phyloP scores from a whole-genome alignment of 2,113 vertebrate genomes.

The Trematocara zebra region DNA sequence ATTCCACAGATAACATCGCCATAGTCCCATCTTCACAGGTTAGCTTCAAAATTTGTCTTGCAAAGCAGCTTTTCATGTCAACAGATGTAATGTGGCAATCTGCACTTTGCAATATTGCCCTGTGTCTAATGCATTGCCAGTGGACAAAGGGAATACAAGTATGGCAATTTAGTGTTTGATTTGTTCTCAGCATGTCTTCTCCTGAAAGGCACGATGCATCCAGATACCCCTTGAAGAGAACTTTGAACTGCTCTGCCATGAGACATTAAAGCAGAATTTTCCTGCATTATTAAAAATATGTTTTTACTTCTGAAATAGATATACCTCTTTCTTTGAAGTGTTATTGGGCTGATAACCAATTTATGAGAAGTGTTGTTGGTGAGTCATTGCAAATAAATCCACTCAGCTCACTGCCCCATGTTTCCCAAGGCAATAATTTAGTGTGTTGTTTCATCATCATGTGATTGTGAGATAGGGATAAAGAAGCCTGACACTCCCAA shows the following conservation, averaged over 20 bases:
- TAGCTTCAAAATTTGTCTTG: neutral
- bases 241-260: conserved; percentile 25
- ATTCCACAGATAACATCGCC: neutral
- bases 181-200: neutral
- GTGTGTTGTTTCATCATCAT: conserved; percentile 1
- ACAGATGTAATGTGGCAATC: neutral
- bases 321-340: conserved; percentile 7
- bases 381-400: conserved; percentile 24
- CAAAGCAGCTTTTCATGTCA: neutral
- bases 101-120: neutral
- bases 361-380: conserved; percentile 6
- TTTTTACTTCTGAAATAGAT: conserved; percentile 23
- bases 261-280: conserved; percentile 7
- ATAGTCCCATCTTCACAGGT: neutral
- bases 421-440: neutral
- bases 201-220: conserved; percentile 3
- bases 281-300: conserved; percentile 36
- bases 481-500: neutral
- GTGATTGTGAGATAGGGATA: neutral
- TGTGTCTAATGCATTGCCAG: neutral
- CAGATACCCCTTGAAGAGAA: neutral
- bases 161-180: conserved; percentile 8
- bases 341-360: conserved; percentile 6
- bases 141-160: neutral
- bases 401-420: neutral